Percentiles rank a stretch among this genome's conserved stretches.
Evolutionary conservation across 2,113 vertebrate species (phyloP).

Genomic region (Calidris pugnax): DNA sequence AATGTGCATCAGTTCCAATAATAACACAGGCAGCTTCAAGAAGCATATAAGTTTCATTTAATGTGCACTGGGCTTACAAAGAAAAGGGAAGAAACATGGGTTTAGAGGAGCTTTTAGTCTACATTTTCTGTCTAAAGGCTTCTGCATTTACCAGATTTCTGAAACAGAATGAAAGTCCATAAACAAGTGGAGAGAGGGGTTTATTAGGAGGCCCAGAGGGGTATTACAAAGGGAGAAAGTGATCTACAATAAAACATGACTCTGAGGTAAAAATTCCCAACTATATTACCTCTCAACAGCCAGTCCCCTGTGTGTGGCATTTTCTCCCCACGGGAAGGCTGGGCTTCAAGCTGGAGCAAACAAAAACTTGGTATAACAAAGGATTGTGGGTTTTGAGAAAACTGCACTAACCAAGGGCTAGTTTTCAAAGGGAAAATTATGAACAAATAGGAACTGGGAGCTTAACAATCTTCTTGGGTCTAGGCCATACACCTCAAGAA

Average conservation of each 20-base stretch:
- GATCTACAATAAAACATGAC: neutral
- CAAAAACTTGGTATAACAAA: neutral
- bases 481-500: neutral
- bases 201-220: neutral
- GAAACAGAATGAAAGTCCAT: conserved; percentile 37
- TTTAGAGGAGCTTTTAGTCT: conserved; percentile 60
- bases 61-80: conserved; percentile 55
- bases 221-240: neutral
- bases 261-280: neutral
- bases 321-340: neutral
- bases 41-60: conserved; percentile 55
- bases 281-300: neutral
- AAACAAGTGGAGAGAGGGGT: neutral
- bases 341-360: neutral
- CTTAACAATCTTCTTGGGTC: neutral
- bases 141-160: conserved; percentile 59
- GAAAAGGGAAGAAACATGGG: conserved; percentile 6
- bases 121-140: conserved; percentile 63
- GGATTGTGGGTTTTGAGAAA: neutral
- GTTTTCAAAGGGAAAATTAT: neutral
- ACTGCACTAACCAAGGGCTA: neutral
- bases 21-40: conserved; percentile 58
- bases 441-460: neutral
- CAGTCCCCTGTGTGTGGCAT: neutral
- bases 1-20: conserved; percentile 73